Conservation (phyloP, 2,888 invertebrate genomes). For the Criorhina ranunculi region DNA sequence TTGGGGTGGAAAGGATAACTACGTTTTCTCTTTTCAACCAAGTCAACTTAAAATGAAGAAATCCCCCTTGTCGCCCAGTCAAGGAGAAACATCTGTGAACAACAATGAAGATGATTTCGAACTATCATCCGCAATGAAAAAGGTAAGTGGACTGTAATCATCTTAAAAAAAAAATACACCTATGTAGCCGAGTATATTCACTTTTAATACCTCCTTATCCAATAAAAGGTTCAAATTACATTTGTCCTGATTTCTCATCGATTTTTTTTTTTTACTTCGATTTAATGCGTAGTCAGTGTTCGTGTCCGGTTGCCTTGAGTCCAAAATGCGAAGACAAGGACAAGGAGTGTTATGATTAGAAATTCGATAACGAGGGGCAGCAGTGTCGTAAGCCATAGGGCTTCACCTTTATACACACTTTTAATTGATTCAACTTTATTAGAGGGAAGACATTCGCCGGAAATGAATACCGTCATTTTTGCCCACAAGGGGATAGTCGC, state of each 20-base stretch:
- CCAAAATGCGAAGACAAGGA: constrained; percentile 28
- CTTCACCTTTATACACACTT: constrained; percentile 51
- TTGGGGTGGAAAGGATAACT: constrained; percentile 93
- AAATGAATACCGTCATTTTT: constrained; percentile 42
- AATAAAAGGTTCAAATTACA: constrained; percentile 28
- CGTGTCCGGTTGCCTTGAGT: constrained; percentile 24
- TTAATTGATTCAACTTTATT: constrained; percentile 44
- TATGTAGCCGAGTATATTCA: not conserved
- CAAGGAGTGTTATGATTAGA: constrained; percentile 59
- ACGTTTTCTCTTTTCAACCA: constrained; percentile 80
- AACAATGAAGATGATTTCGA: constrained; percentile 57
- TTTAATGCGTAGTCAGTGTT: constrained; percentile 27
- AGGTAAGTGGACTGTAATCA: constrained; percentile 36
- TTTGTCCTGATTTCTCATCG: constrained; percentile 45
- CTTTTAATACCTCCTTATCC: not conserved
- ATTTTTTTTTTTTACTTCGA: constrained; percentile 22
- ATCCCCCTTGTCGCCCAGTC: not conserved
- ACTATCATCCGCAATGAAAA: constrained; percentile 23
- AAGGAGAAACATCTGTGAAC: constrained; percentile 26
- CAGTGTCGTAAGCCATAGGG: constrained; percentile 17
- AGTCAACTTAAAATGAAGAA: constrained; percentile 20
- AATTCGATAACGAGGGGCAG: constrained; percentile 36
- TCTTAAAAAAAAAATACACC: not conserved
- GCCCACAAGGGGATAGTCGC: not conserved
- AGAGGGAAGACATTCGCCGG: constrained; percentile 13